These are phyloP conservation scores for Rhodophaea formosa DNA, from an alignment of 2,888 invertebrate genomes.

Conservation along the genomic window DNA sequence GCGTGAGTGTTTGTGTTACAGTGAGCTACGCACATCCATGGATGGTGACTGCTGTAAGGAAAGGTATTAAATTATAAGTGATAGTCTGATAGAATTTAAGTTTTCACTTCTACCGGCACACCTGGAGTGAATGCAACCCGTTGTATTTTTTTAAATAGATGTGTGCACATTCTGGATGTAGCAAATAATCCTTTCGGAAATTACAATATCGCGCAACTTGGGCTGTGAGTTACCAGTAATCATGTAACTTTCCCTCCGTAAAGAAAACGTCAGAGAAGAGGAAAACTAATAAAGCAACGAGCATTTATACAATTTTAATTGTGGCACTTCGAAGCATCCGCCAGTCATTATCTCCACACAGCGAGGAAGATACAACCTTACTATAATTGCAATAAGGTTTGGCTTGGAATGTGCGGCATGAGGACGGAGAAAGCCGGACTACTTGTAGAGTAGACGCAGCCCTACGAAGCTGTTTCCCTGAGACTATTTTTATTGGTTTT, in stretches of 20 bases:
- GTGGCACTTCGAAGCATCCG: constrained; percentile 9
- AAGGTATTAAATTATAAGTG: no score
- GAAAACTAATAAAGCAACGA: constrained; percentile 6
- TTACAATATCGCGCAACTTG: no score
- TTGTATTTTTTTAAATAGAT: no score
- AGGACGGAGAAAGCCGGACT: constrained; percentile 5
- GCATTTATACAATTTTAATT: constrained; percentile 14
- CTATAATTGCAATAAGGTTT: background rate
- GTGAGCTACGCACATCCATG: no score
- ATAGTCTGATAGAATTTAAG: no score
- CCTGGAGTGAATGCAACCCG: no score
- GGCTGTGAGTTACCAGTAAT: background rate
- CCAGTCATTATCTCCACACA: background rate
- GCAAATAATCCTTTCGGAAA: no score
- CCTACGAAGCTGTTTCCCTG: constrained; percentile 4
- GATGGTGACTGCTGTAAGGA: no score
- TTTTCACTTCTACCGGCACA: no score
- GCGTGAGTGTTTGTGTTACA: no score
- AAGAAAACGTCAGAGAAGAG: constrained; percentile 9
- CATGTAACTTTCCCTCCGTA: constrained; percentile 2
- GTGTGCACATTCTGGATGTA: no score
- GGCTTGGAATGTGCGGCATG: background rate
- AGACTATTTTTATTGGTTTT: constrained; percentile 8
- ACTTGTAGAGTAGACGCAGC: background rate
- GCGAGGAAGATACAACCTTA: background rate